Evolutionary conservation across 2,888 invertebrate species (phyloP).

Genomic region (Ectemnius cavifrons): DNA sequence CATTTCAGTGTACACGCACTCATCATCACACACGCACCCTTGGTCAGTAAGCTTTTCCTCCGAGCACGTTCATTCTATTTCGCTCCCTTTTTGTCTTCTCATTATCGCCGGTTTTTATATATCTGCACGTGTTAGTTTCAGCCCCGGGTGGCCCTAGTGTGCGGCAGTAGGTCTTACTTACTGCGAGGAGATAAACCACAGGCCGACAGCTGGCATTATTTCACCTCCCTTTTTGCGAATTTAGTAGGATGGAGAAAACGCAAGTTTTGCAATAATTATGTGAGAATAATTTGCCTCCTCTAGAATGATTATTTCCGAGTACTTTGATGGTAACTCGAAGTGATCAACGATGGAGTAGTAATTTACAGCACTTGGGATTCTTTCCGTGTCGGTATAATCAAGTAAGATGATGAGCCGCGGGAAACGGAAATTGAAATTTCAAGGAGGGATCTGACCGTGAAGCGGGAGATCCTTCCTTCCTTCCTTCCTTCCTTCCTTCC

Average conservation of each 20-base stretch:
- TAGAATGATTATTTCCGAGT: neutral
- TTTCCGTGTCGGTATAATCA: neutral
- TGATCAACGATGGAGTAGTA: neutral
- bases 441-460: neutral
- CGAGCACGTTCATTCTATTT: neutral
- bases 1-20: neutral
- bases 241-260: neutral
- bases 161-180: too few species aligned
- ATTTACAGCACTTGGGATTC: neutral
- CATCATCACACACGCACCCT: neutral
- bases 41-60: too few species aligned
- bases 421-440: constrained; percentile 5
- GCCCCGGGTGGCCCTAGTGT: neutral
- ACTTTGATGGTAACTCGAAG: neutral
- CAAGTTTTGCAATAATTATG: too few species aligned
- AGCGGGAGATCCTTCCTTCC: neutral
- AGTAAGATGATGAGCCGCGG: neutral
- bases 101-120: neutral
- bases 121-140: neutral
- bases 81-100: neutral
- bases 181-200: too few species aligned
- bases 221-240: neutral
- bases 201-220: neutral
- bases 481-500: neutral
- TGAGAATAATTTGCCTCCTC: too few species aligned